A percentile compares a stretch with the other conserved stretches of the same genome.
Evolutionary conservation across 2,113 vertebrate species (phyloP).

Genomic region (Carassius auratus): DNA sequence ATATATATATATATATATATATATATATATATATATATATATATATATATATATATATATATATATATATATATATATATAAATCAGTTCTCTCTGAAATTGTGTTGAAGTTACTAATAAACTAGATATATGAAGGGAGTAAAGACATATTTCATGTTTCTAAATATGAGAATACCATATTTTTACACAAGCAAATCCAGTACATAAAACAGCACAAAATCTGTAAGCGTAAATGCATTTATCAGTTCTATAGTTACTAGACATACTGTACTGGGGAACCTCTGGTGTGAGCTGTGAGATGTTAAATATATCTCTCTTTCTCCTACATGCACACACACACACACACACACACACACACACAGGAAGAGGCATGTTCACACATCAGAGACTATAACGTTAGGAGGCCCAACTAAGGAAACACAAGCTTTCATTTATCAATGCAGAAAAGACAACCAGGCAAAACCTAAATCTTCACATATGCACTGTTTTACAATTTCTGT

Average conservation of each 20-base stretch:
- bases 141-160: background rate
- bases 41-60: no score
- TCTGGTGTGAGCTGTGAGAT: background rate
- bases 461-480: background rate
- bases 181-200: background rate
- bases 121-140: background rate
- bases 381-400: constrained; percentile 49
- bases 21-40: background rate
- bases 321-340: background rate
- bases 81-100: background rate
- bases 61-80: no score
- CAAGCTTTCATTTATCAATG: background rate
- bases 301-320: constrained; percentile 16
- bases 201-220: background rate
- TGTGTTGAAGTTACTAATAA: background rate
- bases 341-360: constrained; percentile 46
- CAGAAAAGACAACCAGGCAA: background rate
- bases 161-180: background rate
- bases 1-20: background rate
- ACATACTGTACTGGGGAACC: background rate
- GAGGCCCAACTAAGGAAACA: constrained; percentile 36
- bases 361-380: constrained; percentile 71
- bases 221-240: background rate
- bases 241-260: background rate
- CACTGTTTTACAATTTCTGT: background rate